Conservation (phyloP, 2,113 vertebrate genomes). For the Halichoerus grypus region DNA sequence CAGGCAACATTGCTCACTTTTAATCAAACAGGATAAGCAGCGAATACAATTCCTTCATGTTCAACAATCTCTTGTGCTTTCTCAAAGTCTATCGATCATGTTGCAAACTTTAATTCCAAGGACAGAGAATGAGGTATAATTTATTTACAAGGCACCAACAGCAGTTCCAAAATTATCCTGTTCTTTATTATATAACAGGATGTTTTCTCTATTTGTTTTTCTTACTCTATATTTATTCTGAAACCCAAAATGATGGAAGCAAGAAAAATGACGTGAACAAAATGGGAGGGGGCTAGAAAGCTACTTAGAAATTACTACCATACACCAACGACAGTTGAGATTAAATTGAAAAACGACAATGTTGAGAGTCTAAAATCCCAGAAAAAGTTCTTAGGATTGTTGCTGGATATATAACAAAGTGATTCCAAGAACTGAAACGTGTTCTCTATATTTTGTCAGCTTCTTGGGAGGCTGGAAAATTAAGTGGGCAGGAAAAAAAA, state of each 20-base stretch:
- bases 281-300: slow-evolving; percentile 20
- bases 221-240: slow-evolving; percentile 66
- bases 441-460: slow-evolving; percentile 67
- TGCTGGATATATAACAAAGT: slow-evolving; percentile 56
- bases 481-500: slow-evolving; percentile 68
- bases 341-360: slow-evolving; percentile 68
- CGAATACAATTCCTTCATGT: not conserved
- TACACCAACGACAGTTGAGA: slow-evolving; percentile 54
- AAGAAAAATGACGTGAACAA: slow-evolving; percentile 65
- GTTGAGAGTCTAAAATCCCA: slow-evolving; percentile 54
- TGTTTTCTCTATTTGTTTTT: slow-evolving; percentile 61
- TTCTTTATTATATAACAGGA: slow-evolving; percentile 41
- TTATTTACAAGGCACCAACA: slow-evolving; percentile 24
- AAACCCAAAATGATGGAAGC: slow-evolving; percentile 63
- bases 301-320: slow-evolving; percentile 58
- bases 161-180: slow-evolving; percentile 53
- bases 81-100: slow-evolving; percentile 21
- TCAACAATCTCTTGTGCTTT: slow-evolving; percentile 25
- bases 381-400: slow-evolving; percentile 61
- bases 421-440: slow-evolving; percentile 64
- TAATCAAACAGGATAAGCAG: not conserved
- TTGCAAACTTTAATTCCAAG: slow-evolving; percentile 42
- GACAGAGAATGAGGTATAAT: slow-evolving; percentile 15
- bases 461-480: slow-evolving; percentile 79
- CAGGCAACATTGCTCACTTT: not conserved